A percentile compares a stretch with the other conserved stretches of the same genome.
phyloP scores from a whole-genome alignment of 2,113 vertebrate species.

The Psilopsiagon aymara region DNA sequence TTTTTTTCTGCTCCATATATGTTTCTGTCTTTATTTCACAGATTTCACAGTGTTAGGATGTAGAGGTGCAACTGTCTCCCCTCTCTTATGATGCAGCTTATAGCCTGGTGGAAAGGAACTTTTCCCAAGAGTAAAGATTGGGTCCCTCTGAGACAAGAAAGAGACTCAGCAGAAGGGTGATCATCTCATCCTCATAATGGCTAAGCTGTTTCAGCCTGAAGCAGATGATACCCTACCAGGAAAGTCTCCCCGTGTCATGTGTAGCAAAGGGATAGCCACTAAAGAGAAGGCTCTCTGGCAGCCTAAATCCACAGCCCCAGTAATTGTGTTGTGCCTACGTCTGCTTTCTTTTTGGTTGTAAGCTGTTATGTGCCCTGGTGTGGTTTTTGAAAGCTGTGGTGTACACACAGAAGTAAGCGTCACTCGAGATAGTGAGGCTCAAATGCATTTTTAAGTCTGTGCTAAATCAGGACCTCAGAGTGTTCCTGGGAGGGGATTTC shows the following conservation, averaged over 20 bases:
- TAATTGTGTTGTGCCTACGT: background rate
- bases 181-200: background rate
- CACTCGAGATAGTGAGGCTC: background rate
- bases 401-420: background rate
- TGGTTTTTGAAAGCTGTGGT: background rate
- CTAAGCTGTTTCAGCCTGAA: background rate
- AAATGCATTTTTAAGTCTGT: constrained; percentile 54
- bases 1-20: background rate
- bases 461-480: constrained; percentile 59
- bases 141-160: background rate
- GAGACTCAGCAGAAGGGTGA: background rate
- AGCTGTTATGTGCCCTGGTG: background rate
- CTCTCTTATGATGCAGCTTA: background rate
- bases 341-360: background rate
- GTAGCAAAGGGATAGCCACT: background rate
- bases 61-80: background rate
- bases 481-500: constrained; percentile 51
- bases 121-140: background rate
- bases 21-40: background rate
- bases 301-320: background rate
- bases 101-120: background rate
- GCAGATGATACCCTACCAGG: background rate
- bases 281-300: background rate
- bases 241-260: rapidly evolving
- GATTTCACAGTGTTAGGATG: background rate